Base-by-base conservation (phyloP, 2,113 vertebrate species). In the Callospermophilus lateralis region DNA sequence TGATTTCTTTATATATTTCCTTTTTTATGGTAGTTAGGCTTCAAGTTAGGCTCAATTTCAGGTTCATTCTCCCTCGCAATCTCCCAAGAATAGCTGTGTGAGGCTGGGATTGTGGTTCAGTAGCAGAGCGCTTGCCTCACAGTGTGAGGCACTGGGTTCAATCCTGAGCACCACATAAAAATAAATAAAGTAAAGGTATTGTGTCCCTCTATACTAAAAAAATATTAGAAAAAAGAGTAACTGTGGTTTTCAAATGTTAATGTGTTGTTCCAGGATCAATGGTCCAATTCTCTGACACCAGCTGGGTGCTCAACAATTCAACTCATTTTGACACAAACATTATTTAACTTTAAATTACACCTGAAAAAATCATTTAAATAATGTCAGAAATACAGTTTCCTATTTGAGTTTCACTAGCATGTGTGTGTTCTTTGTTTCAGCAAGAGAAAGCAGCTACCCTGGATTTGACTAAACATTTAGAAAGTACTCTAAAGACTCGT, bases 401-500 rank as follows among this genome's bases (percentile, higher is more conserved):
- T 93, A 22, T 70, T 58, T 92, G 22, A 0, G 9, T 92, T 48
- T 95, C 16, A 97, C 12, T 81, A 67, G 30, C 12, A 34, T 88
- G 26, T 90, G n/a, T 55, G n/a, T 96, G 39, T 74, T 91, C 26
- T 76, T 96, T 89, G n/a, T 96, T 98, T 96, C 96, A 99, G 98
- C 97, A 97, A 97, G 97, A 98, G 89, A 98, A 98, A 88, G 98
- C 98, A 93, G 45, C 91, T 90, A 98, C 86, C 58, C 70, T 96
- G 95, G 97, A 98, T 96, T 97, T 97, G 87, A 93, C 97, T 78
- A 94, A 97, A 92, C 76, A 78, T 77, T 97, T 98, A 97, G 97
- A 98, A 95, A 97, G 95, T 37, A 95, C 83, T 74, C 87, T 99
- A n/a, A 80, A 93, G 68, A 97, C 94, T 30, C 90, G 53, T 1